Evolutionary conservation across 2,888 invertebrate genomes (phyloP).

Genomic region (Chalcis sispes): DNA sequence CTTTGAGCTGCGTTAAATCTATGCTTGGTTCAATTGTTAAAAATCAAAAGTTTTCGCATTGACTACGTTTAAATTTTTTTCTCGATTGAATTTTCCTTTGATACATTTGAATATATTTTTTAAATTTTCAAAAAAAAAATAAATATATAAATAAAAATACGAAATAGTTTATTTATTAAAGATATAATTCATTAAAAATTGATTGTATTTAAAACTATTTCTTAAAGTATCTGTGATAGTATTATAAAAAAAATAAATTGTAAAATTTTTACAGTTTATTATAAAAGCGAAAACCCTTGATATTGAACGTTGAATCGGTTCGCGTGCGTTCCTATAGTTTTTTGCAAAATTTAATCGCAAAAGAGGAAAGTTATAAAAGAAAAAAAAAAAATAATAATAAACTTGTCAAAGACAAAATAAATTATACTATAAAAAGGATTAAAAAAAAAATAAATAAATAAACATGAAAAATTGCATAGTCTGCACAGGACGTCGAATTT

Average conservation of each 20-base stretch:
- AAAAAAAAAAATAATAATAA: slow-evolving; percentile 34
- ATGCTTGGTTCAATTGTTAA: slow-evolving; percentile 39
- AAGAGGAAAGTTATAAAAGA: slow-evolving; percentile 29
- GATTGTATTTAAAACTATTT: neutral
- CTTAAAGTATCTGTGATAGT: neutral
- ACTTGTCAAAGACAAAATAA: slow-evolving; percentile 39
- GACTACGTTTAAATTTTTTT: neutral
- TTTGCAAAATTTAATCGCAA: slow-evolving; percentile 40
- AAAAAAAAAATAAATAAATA: slow-evolving; percentile 21
- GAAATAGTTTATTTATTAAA: slow-evolving; percentile 14
- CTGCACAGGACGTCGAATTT: slow-evolving; percentile 58
- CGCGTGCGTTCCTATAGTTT: slow-evolving; percentile 46
- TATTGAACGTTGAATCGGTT: slow-evolving; percentile 39
- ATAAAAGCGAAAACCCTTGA: slow-evolving; percentile 44
- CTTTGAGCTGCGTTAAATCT: slow-evolving; percentile 30
- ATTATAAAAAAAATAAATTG: neutral
- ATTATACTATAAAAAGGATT: slow-evolving; percentile 24
- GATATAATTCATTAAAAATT: neutral
- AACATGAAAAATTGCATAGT: slow-evolving; percentile 63
- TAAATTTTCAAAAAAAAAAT: neutral
- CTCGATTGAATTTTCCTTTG: no score
- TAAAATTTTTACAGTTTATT: slow-evolving; percentile 17
- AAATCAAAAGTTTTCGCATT: slow-evolving; percentile 12
- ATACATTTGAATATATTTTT: no score
- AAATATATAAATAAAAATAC: slow-evolving; percentile 30